These are phyloP conservation scores for Coelopa frigida DNA, from an alignment of 1,140 invertebrate species.

Conservation along the genomic window DNA sequence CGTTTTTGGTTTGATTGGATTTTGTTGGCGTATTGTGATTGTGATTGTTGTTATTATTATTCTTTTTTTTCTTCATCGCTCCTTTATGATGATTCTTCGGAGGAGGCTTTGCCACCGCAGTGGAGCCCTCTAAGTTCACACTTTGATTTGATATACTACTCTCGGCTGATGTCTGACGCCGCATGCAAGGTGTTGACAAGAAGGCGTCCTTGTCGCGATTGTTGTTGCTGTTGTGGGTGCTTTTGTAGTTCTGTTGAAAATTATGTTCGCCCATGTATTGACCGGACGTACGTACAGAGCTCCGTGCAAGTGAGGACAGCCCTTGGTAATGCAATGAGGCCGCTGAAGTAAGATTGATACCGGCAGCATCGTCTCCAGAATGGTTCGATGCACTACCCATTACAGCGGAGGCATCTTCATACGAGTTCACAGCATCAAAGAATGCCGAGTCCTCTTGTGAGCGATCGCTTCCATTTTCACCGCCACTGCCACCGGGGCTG, in stretches of 20 bases:
- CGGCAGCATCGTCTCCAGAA: not conserved
- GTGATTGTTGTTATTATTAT: constrained; percentile 9
- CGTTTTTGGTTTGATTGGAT: not conserved
- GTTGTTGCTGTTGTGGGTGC: constrained; percentile 24
- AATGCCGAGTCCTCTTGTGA: constrained; percentile 40
- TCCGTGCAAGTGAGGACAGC: constrained; percentile 34
- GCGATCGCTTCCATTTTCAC: constrained; percentile 28
- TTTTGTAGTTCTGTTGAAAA: constrained; percentile 42
- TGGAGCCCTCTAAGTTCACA: constrained; percentile 30
- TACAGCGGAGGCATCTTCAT: constrained; percentile 24
- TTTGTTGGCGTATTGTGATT: constrained; percentile 1
- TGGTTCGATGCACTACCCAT: constrained; percentile 11
- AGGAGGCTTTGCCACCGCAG: constrained; percentile 4
- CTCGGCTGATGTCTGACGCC: constrained; percentile 41
- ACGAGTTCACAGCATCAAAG: constrained; percentile 36
- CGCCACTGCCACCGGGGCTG: constrained; percentile 13
- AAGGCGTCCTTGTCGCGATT: constrained; percentile 27
- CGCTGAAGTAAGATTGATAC: not conserved
- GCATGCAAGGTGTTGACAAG: constrained; percentile 32
- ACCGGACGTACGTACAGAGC: constrained; percentile 38
- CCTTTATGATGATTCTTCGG: constrained; percentile 20
- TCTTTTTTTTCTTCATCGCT: constrained; percentile 28
- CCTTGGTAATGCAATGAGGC: constrained; percentile 20
- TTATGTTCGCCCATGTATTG: constrained; percentile 33
- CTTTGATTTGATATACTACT: constrained; percentile 44